phyloP scores from a whole-genome alignment of 1,140 invertebrate species.

The Sitobion miscanthi region DNA sequence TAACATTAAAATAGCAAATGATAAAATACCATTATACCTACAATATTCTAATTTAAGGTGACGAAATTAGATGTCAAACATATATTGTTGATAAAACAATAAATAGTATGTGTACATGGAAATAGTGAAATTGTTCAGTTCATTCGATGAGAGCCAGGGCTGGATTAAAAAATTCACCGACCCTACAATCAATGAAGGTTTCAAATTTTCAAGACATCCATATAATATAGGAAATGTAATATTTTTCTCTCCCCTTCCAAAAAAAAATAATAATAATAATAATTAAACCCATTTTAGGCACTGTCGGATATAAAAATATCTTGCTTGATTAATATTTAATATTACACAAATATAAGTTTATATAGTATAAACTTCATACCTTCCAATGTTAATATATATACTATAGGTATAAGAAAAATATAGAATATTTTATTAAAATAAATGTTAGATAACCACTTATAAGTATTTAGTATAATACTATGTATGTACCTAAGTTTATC shows the following conservation, averaged over 20 bases:
- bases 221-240: background rate
- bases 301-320: background rate
- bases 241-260: background rate
- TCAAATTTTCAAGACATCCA: background rate
- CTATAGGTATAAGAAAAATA: too few relatives aligned
- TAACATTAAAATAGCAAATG: background rate
- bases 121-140: background rate
- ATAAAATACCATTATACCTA: background rate
- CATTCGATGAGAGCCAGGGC: background rate
- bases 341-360: background rate
- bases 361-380: too few relatives aligned
- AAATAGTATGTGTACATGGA: background rate
- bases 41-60: background rate
- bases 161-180: background rate
- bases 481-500: too few relatives aligned
- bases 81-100: background rate
- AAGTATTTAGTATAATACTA: too few relatives aligned
- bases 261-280: background rate
- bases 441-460: too few relatives aligned
- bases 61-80: background rate
- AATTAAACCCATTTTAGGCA: background rate
- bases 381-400: background rate
- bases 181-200: background rate
- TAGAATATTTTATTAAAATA: too few relatives aligned
- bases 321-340: background rate